A percentile compares a stretch with the other conserved stretches of the same genome.
These are phyloP conservation scores for Amiota communis DNA, from an alignment of 2,888 invertebrate species.

Conservation along the genomic window DNA sequence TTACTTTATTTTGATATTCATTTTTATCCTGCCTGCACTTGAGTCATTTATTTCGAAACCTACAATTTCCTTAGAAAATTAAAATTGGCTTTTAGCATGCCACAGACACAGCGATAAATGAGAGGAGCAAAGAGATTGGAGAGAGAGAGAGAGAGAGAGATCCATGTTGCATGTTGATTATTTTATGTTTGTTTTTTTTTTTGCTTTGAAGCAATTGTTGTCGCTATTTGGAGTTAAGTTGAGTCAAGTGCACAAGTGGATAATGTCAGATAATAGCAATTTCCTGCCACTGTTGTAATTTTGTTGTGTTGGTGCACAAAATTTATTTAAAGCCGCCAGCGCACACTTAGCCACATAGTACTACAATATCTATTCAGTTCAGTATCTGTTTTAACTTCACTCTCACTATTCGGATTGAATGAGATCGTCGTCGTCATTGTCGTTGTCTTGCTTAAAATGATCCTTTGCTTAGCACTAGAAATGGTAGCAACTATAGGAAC, in stretches of 20 bases:
- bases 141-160: background rate
- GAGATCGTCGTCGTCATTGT: background rate
- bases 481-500: too few species aligned
- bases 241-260: slow-evolving; percentile 68
- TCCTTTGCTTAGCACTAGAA: too few species aligned
- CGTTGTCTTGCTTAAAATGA: background rate
- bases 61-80: slow-evolving; percentile 33
- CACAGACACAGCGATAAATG: background rate
- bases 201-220: slow-evolving; percentile 23
- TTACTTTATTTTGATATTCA: too few species aligned
- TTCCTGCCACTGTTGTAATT: slow-evolving; percentile 63
- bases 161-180: slow-evolving; percentile 5
- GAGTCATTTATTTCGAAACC: slow-evolving; percentile 25
- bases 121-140: background rate
- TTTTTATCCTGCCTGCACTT: too few species aligned
- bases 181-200: slow-evolving; percentile 11
- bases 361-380: too few species aligned
- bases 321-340: slow-evolving; percentile 6
- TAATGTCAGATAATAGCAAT: slow-evolving; percentile 69
- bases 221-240: slow-evolving; percentile 28
- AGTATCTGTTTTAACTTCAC: slow-evolving; percentile 1
- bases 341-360: slow-evolving; percentile 8
- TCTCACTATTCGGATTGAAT: slow-evolving; percentile 14
- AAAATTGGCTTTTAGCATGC: slow-evolving; percentile 30
- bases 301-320: slow-evolving; percentile 14